Evolutionary conservation across 1,140 invertebrate genomes (phyloP), one percentile per base, ranked within the genome.

Genomic region (Littorina saxatilis): DNA sequence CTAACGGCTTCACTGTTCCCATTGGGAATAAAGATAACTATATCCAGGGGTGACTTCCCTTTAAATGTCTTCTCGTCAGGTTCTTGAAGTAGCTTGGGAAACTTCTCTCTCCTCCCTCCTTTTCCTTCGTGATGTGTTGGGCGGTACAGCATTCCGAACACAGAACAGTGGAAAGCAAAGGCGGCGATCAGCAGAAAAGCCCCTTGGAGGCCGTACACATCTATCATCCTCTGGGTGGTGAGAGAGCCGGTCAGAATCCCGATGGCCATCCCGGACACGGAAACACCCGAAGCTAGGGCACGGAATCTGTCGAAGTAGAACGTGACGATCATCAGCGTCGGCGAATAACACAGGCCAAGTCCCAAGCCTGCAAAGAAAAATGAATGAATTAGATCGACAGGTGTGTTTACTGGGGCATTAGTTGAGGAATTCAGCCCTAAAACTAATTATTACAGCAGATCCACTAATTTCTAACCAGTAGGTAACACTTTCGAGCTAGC

Each of bases 221-320:
- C 55, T 61, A 61, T 61, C 20, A 61, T n/a, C 20, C 20, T 27
- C 55, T 61, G 55, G n/a, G 17, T 61, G 20, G 27, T 61, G 20
- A 61, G n/a, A 27, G 55, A 61, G 55, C 55, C 55, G 0, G 55
- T 61, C 55, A 61, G 55, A 7, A 61, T 61, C n/a, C 55, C 55
- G 20, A 61, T 7, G 23, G 17, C 55, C 7, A 61, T n/a, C 20
- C 55, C 55, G 9, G 55, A 61, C n/a, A 61, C 55, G 9, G 55
- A 61, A 20, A 61, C 20, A 7, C 55, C 55, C 2, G 55, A 23
- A 0, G 55, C n/a, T 27, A 61, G 17, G n/a, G 13, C 55, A 7
- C 55, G 15, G 55, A 23, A 61, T 23, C 23, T 61, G 55, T 61
- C 55, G 27, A 61, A 61, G 55, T 61, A 61, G 55, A 61, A 61